phyloP scores from a whole-genome alignment of 92 coral and sea anemone genomes.

The Epizoanthus scotinus region DNA sequence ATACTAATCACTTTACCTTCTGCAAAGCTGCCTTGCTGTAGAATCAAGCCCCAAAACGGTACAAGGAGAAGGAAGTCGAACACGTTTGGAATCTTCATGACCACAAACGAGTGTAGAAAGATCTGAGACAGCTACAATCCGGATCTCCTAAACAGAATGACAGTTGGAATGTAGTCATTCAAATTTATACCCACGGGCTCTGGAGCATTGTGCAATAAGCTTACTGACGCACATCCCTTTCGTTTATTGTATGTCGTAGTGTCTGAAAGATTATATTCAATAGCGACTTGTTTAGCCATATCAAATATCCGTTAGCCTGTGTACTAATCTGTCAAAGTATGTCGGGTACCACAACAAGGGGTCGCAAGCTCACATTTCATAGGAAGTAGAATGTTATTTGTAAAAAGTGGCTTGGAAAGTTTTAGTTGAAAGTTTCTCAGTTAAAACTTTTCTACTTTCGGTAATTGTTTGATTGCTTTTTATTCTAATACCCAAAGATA shows the following conservation, averaged over 20 bases:
- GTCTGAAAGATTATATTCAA: background rate
- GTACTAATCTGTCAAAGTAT: background rate
- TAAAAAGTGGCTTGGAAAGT: too few relatives aligned
- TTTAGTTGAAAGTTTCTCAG: too few relatives aligned
- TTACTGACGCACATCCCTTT: background rate
- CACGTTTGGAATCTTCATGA: background rate
- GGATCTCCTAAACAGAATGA: background rate
- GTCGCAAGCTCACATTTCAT: too few relatives aligned
- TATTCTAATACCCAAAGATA: too few relatives aligned
- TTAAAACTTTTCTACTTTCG: too few relatives aligned
- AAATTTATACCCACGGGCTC: background rate
- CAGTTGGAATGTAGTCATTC: background rate
- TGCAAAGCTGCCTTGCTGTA: too few relatives aligned
- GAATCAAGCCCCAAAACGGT: too few relatives aligned
- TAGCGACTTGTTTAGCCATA: background rate
- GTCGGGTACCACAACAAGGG: too few relatives aligned
- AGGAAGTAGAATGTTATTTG: too few relatives aligned
- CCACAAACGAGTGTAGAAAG: background rate
- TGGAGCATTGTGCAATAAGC: slow-evolving; percentile 4
- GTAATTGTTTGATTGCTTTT: too few relatives aligned
- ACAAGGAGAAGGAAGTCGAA: too few relatives aligned
- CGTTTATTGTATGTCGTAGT: background rate
- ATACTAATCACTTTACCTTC: too few relatives aligned
- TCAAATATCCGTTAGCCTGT: background rate
- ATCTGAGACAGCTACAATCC: background rate